Evolutionary conservation across 2,113 vertebrate species (phyloP), one percentile per base, ranked within the genome.

Genomic region (Psilopogon haemacephalus): DNA sequence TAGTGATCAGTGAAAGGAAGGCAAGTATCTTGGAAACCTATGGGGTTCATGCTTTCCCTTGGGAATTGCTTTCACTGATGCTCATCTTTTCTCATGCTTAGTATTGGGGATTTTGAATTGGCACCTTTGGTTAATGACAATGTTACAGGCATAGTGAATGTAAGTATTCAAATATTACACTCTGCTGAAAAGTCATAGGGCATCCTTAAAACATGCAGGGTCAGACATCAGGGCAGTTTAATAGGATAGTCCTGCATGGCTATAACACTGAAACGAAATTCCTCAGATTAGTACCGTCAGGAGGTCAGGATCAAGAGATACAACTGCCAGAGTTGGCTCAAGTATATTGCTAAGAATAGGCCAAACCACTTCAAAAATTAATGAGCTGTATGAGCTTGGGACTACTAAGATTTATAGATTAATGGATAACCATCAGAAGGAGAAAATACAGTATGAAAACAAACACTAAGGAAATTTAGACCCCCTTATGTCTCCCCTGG

Each of bases 361-460:
- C 71, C 71, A 79, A 86, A 84, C 64, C 64, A 76, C 87, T 96
- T 93, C 54, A 92, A 85, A 95, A 96, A 91, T 85, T 91, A 95
- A 95, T 91, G 87, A 95, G 68, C 89, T 85, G 68, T 73, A 73
- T 79, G 87, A 91, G 59, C 92, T 96, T 87, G 94, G 86, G 59
- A 63, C 86, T 92, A 73, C 60, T 67, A 73, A 95, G 91, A 93
- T 96, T 90, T 96, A 95, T 88, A 90, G 86, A 76, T 56, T 94
- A 91, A 93, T 87, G 91, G 91, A 85, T 92, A 93, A 83, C 55
- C 77, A 90, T 92, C 89, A 94, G 74, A 64, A 94, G 67, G 80
- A 90, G 76, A 92, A 96, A 95, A 92, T 86, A 83, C 48, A 60
- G 50, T 88, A 88, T 52, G 38, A 83, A 90, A 85, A 95, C 86